Evolutionary conservation across 1,140 invertebrate genomes (phyloP).

Genomic region (Caerostris extrusa): DNA sequence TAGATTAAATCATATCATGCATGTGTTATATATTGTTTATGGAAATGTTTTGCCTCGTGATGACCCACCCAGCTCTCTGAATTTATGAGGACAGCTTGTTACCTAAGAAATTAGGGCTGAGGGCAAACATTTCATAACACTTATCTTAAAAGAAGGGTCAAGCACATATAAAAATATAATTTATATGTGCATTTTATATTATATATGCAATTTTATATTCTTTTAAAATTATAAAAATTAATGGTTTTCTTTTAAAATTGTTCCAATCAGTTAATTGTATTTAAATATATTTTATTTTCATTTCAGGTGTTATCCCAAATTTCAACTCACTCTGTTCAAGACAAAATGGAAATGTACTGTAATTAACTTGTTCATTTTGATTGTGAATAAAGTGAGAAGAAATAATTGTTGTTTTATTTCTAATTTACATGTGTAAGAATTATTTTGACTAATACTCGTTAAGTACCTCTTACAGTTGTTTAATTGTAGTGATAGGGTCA

Average conservation of each 20-base stretch:
- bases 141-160: too few species aligned
- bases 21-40: neutral
- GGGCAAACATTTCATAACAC: neutral
- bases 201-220: too few species aligned
- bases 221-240: too few species aligned
- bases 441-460: too few species aligned
- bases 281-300: neutral
- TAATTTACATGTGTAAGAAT: too few species aligned
- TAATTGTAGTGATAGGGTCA: too few species aligned
- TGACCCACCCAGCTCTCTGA: constrained; percentile 72
- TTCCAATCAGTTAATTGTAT: too few species aligned
- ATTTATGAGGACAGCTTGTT: constrained; percentile 4
- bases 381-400: constrained; percentile 55
- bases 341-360: neutral
- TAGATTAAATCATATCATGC: neutral
- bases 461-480: too few species aligned
- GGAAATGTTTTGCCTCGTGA: constrained; percentile 31
- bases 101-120: constrained; percentile 7
- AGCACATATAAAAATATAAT: too few species aligned
- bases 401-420: constrained; percentile 5
- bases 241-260: too few species aligned
- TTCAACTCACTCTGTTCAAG: constrained; percentile 45
- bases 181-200: too few species aligned
- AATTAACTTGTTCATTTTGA: neutral
- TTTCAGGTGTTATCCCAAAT: neutral